Percentiles rank a stretch among this genome's conserved stretches.
phyloP scores from a whole-genome alignment of 2,888 invertebrate genomes.

The Luperina nickerlii region DNA sequence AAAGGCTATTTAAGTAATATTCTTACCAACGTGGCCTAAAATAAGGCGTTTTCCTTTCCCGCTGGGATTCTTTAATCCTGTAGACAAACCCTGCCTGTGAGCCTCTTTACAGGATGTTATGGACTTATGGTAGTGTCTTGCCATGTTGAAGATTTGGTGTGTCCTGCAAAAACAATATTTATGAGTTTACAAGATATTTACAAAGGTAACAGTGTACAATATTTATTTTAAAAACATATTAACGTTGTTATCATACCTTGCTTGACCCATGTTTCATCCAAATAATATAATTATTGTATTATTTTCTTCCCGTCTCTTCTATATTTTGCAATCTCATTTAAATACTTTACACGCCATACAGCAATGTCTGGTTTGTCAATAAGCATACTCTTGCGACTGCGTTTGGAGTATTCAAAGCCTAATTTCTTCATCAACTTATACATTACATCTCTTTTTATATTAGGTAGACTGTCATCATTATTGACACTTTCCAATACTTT shows the following conservation, averaged over 20 bases:
- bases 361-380: too few relatives aligned
- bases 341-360: neutral
- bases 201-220: neutral
- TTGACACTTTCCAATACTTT: too few relatives aligned
- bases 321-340: neutral
- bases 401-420: too few relatives aligned
- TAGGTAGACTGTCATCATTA: too few relatives aligned
- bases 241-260: neutral
- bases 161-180: neutral
- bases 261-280: neutral
- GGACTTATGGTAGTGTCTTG: neutral
- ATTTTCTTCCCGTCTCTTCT: constrained; percentile 1
- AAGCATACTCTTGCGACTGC: too few relatives aligned
- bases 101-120: neutral
- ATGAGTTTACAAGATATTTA: too few relatives aligned
- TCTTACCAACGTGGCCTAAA: neutral
- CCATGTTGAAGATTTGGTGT: neutral
- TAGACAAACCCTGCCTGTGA: neutral
- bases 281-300: too few relatives aligned
- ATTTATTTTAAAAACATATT: neutral
- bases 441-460: too few relatives aligned
- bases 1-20: too few relatives aligned
- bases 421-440: too few relatives aligned
- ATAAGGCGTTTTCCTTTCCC: constrained; percentile 7
- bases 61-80: neutral